Base-by-base conservation (phyloP, 2,888 invertebrate species). In the Chydorus sphaericus region DNA sequence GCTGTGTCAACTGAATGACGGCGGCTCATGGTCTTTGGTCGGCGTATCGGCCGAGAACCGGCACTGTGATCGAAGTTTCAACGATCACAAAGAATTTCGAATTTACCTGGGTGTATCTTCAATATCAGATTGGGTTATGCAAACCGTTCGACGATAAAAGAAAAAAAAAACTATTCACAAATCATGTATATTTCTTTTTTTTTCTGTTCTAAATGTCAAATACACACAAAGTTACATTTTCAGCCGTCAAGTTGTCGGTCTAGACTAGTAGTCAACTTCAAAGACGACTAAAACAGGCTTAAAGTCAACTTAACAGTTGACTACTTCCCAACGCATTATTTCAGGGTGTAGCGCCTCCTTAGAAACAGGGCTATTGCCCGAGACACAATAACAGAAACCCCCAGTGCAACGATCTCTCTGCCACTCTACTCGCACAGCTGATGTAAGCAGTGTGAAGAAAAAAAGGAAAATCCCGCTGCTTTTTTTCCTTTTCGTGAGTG, bases 21-120 rank as follows among this genome's bases (percentile, higher is more conserved):
- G 77, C 28, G 80, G 78, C 60, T 79, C 77, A 64, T 90, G 90
- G 90, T 82, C 82, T 0, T 68, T 90, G 37, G 74, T 80, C 29
- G 90, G 90, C 0, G 80, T 90, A 38, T 58, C 64, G 26, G 60
- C 60, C 3, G 48, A 48, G 8, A 59, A 63, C 48, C 26, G 26
- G 4, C 52, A 36, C 37, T 52, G 52, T 37, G 52, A 52, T 36
- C 44, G 44, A 28, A 44, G 44, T 44, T 44, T 44, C 28, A 28
- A 44, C 26, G 44, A 44, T 10, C 23, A 5, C n/a, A 14, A 36
- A 20, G 31, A 18, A 23, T 14, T 20, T 18, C 52, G 52, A 52
- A 14, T 52, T 16, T 52, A 52, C 52, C 33, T 33, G 8, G 52
- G 52, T 16, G 36, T 52, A 26, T 33, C 36, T 18, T 36, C 52